Conservation (phyloP, 2,113 vertebrate genomes). For the Peromyscus leucopus region DNA sequence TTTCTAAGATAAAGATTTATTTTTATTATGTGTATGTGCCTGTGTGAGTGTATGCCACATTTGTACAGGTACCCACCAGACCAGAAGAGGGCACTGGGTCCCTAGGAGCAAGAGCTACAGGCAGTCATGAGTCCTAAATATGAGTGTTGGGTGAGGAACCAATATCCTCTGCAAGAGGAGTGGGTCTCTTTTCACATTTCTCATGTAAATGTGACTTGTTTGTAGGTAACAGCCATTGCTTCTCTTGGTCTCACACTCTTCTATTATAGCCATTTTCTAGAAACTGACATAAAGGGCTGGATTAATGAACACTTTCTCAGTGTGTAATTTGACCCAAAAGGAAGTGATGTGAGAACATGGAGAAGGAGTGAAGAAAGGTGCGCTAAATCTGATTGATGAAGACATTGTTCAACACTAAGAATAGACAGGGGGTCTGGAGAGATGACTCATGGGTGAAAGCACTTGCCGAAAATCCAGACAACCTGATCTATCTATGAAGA, state of each 20-base stretch:
- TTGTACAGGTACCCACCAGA: fast-evolving
- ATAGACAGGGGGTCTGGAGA: background rate
- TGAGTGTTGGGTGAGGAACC: background rate
- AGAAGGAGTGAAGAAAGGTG: background rate
- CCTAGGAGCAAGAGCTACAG: too few species aligned
- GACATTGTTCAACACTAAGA: background rate
- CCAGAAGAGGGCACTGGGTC: background rate
- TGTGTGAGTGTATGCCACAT: too few species aligned
- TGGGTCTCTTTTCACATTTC: too few species aligned
- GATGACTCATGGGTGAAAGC: background rate
- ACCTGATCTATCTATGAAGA: background rate
- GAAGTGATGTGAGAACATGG: background rate
- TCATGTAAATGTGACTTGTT: background rate
- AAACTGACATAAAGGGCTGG: background rate
- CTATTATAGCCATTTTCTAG: background rate
- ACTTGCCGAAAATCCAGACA: background rate
- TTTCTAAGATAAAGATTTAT: background rate
- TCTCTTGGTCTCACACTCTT: background rate
- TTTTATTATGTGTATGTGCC: background rate
- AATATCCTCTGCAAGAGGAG: background rate
- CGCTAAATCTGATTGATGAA: background rate
- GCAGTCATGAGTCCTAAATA: background rate
- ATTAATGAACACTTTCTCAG: background rate
- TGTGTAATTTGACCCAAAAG: background rate
- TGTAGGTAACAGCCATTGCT: background rate